phyloP scores from a whole-genome alignment of 2,797 vertebrate species.

The Ciconia nigra region DNA sequence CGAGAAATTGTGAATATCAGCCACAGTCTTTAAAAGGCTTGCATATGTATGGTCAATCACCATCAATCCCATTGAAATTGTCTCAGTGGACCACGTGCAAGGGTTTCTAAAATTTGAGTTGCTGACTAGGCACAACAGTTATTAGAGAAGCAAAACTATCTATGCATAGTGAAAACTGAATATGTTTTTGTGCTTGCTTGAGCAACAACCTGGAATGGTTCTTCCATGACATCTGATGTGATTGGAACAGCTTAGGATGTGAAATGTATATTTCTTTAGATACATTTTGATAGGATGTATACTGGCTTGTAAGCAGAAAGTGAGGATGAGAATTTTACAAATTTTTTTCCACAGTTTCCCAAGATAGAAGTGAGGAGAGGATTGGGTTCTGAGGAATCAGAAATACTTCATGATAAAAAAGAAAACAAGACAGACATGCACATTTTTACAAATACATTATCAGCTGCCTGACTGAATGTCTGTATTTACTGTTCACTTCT shows the following conservation, averaged over 20 bases:
- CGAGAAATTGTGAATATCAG: background rate
- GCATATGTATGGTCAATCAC: background rate
- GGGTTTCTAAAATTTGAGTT: background rate
- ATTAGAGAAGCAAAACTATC: background rate
- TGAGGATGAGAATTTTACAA: background rate
- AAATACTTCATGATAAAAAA: background rate
- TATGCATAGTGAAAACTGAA: background rate
- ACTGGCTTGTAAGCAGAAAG: background rate
- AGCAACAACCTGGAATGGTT: background rate
- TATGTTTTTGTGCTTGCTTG: background rate
- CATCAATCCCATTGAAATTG: background rate
- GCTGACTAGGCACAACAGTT: background rate
- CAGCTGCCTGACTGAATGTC: background rate
- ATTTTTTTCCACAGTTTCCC: background rate
- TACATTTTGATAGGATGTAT: background rate
- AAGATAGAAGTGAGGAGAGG: background rate
- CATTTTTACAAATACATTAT: rapidly evolving
- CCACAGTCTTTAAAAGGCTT: background rate
- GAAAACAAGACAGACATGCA: background rate
- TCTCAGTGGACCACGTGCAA: background rate
- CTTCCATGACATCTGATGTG: background rate
- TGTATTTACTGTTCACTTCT: background rate
- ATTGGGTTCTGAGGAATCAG: background rate
- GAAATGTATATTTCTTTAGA: background rate
- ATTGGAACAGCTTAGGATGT: background rate